These are phyloP conservation scores for Aphaenogaster floridana DNA, from an alignment of 1,140 invertebrate species.

Conservation along the genomic window DNA sequence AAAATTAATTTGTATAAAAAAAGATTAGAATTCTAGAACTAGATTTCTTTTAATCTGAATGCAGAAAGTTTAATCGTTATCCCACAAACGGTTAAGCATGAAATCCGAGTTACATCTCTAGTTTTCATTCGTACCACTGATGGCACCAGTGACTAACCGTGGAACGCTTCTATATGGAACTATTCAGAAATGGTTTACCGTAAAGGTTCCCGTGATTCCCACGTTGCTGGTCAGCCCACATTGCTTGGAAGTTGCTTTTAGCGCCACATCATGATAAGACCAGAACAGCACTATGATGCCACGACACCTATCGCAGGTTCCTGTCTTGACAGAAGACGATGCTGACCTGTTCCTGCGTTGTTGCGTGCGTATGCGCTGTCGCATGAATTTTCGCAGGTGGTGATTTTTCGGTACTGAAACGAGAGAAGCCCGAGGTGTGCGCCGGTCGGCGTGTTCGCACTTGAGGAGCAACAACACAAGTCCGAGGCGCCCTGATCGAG, in stretches of 20 bases:
- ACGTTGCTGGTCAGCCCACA: neutral
- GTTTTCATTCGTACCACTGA: neutral
- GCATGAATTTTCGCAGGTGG: slow-evolving; percentile 80
- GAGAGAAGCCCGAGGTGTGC: slow-evolving; percentile 35
- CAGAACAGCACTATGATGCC: neutral
- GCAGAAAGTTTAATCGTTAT: neutral
- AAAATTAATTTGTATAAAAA: slow-evolving; percentile 4
- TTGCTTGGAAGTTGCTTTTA: neutral
- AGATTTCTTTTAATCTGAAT: neutral
- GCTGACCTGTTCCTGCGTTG: slow-evolving; percentile 19
- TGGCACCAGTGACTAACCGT: slow-evolving; percentile 10
- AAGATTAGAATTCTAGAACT: neutral
- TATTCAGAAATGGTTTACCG: neutral
- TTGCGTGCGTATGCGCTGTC: slow-evolving; percentile 68
- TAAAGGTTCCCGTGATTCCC: neutral
- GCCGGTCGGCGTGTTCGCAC: slow-evolving; percentile 48
- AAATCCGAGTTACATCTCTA: neutral
- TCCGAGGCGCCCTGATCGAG: slow-evolving; percentile 67
- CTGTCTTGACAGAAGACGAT: slow-evolving; percentile 72
- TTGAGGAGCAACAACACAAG: slow-evolving; percentile 47
- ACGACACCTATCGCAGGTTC: slow-evolving; percentile 65
- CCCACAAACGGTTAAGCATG: neutral
- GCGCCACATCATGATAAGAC: slow-evolving; percentile 35
- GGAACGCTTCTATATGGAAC: neutral
- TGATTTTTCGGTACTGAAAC: slow-evolving; percentile 73